A percentile compares a stretch with the other conserved stretches of the same genome.
These are phyloP conservation scores for Sminthurides aquaticus DNA, from an alignment of 2,888 invertebrate species.

Conservation along the genomic window DNA sequence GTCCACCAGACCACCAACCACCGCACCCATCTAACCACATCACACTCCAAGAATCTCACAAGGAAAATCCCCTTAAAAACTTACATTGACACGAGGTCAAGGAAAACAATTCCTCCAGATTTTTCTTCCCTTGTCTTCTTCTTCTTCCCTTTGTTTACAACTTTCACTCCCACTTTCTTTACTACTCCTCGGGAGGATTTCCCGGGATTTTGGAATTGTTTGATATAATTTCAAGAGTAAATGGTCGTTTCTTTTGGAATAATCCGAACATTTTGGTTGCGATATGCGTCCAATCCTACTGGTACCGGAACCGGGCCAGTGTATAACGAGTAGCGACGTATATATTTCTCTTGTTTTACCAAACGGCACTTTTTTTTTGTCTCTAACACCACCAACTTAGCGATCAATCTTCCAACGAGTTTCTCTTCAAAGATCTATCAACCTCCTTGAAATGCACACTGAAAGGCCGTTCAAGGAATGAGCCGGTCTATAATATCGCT, in stretches of 20 bases:
- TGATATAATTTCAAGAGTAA: not conserved
- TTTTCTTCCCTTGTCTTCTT: no score
- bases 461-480: not conserved
- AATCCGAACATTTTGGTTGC: conserved; percentile 1
- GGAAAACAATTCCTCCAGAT: no score
- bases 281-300: not conserved
- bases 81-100: no score
- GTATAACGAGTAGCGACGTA: no score
- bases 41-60: no score
- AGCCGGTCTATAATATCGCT: conserved; percentile 1
- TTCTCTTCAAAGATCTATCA: conserved; percentile 1
- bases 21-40: no score
- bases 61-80: no score
- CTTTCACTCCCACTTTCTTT: not conserved
- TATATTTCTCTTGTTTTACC: no score
- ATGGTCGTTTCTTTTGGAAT: no score
- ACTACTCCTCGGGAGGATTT: not conserved
- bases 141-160: not conserved
- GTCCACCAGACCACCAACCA: no score
- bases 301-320: not conserved
- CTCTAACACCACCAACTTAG: no score
- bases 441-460: conserved; percentile 9
- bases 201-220: not conserved
- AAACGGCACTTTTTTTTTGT: no score
- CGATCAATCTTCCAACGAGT: not conserved